phyloP scores from a whole-genome alignment of 2,113 vertebrate species.

The Recurvirostra avosetta region DNA sequence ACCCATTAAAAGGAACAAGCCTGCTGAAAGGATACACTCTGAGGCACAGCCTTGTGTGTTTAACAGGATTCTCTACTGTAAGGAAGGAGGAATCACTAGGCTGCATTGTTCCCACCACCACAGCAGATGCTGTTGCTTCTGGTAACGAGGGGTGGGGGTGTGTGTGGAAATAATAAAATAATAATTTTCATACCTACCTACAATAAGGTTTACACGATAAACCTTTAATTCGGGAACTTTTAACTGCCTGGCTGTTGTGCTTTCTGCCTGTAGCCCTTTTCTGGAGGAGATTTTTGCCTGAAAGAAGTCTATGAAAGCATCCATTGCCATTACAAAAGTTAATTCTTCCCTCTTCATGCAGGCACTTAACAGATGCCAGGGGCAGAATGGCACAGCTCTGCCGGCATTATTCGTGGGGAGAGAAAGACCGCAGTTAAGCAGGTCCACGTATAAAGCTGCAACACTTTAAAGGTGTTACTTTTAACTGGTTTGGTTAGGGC shows the following conservation, averaged over 20 bases:
- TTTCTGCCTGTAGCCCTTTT: constrained; percentile 17
- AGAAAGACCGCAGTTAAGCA: constrained; percentile 56
- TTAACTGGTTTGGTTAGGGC: background rate
- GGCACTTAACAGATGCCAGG: constrained; percentile 74
- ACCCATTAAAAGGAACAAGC: constrained; percentile 72
- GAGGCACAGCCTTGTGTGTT: constrained; percentile 67
- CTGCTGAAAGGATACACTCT: constrained; percentile 64
- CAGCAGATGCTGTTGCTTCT: constrained; percentile 68
- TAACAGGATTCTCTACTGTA: constrained; percentile 68
- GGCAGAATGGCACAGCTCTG: constrained; percentile 66
- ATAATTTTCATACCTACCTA: constrained; percentile 15
- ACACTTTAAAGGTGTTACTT: constrained; percentile 62
- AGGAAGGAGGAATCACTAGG: constrained; percentile 61
- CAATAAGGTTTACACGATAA: background rate
- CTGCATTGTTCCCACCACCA: constrained; percentile 67
- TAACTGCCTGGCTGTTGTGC: background rate
- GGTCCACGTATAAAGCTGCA: constrained; percentile 51
- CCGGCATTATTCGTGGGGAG: constrained; percentile 35
- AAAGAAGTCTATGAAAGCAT: constrained; percentile 65
- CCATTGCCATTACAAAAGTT: constrained; percentile 67
- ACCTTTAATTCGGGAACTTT: constrained; percentile 16
- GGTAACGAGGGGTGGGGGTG: background rate
- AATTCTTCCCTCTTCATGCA: constrained; percentile 66
- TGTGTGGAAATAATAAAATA: background rate
- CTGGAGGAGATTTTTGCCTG: constrained; percentile 53